These are phyloP conservation scores for Cheirogaleus medius DNA, from an alignment of 2,113 vertebrate genomes.

Conservation along the genomic window DNA sequence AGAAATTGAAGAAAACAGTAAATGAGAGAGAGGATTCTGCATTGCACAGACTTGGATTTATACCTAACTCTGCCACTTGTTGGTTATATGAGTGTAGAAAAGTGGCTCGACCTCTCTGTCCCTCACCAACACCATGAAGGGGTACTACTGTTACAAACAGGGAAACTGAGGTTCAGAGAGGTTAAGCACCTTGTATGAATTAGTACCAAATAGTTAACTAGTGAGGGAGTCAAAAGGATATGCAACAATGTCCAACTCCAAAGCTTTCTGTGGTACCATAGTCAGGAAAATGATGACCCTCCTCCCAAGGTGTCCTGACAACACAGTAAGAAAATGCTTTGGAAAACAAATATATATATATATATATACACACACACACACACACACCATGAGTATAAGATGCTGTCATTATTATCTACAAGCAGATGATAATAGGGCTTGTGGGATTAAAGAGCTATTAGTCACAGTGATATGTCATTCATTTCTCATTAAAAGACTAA, in stretches of 20 bases:
- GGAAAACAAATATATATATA: not conserved
- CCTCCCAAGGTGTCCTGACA: not conserved
- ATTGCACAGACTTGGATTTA: not conserved
- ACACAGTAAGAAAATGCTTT: not conserved
- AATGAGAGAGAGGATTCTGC: not conserved
- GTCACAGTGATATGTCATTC: not conserved
- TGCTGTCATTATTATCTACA: not conserved
- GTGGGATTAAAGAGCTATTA: not conserved
- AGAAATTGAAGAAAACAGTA: not conserved
- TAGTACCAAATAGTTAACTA: not conserved
- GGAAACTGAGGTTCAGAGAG: not conserved
- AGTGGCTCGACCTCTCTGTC: not conserved
- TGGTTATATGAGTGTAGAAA: not conserved
- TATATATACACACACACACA: too few species aligned
- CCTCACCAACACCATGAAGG: not conserved
- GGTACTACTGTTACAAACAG: too few species aligned
- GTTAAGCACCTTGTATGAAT: not conserved
- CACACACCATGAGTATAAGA: not conserved
- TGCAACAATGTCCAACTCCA: not conserved
- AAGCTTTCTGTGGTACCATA: not conserved
- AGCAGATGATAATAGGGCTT: not conserved
- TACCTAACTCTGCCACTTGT: not conserved
- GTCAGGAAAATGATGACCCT: not conserved
- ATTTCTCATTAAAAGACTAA: slow-evolving; percentile 1
- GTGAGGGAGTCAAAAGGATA: not conserved